Base-by-base conservation (phyloP, 2,888 invertebrate species). In the Tridacna crocea region DNA sequence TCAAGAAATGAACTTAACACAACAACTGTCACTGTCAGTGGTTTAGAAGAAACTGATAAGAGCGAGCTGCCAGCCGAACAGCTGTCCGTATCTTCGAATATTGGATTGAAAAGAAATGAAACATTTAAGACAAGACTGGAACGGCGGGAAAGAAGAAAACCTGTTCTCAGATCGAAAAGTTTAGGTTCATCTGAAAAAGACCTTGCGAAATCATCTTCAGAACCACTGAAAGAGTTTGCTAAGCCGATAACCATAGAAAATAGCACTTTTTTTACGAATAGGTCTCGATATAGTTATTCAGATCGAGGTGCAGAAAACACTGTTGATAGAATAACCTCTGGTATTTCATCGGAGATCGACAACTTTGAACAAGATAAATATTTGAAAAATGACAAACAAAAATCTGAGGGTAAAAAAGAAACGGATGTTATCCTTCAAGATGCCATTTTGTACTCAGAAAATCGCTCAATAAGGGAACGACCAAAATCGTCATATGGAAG, bases 401-500 rank as follows among this genome's bases (percentile, higher is more conserved):
- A 15, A 24, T 36, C 27, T 4, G 6, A 66, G 0, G 27, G 27
- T n/a, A 66, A n/a, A 36, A 55, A 11, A 11, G 55, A 65, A 26
- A 10, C 26, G 2, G 24, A 26, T 15, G 19, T 4, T 36, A n/a
- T n/a, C 4, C 15, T 19, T 19, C 13, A n/a, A 19, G 66, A 66
- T 66, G 19, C 66, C 15, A 19, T 46, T 10, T 12, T 46, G n/a
- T 17, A 46, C 46, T 36, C 10, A 13, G 66, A 66, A 17, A 46
- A 48, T 2, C 51, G 51, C n/a, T 51, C 51, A 13, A 17, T 22
- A 0, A n/a, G 47, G 19, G 24, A 70, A 13, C 22, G 70, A 19
- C 70, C 70, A 70, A 22, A 47, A 22, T 70, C 70, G 1, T 70
- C 70, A 12, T 70, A 70, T 51, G 70, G 70, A 51, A 46, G 70